phyloP scores from a whole-genome alignment of 2,888 invertebrate species.

The Camptogramma bilineatum region DNA sequence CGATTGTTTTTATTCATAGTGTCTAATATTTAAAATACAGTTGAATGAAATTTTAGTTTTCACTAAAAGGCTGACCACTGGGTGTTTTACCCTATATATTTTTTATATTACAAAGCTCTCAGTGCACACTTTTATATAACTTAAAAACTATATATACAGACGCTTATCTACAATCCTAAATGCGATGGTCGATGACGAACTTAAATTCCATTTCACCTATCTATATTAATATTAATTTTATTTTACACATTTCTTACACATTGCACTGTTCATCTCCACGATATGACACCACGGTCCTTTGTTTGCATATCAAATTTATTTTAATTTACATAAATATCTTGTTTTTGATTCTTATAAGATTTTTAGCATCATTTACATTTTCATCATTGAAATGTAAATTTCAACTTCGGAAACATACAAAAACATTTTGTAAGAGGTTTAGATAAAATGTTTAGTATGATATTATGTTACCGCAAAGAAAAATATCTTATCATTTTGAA shows the following conservation, averaged over 20 bases:
- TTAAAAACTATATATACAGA: conserved; percentile 79
- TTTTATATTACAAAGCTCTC: conserved; percentile 10
- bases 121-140: conserved; percentile 52
- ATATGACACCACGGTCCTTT: conserved; percentile 65
- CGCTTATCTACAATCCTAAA: conserved; percentile 71
- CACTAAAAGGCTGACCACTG: too few species aligned
- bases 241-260: conserved; percentile 79
- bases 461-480: neutral
- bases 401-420: too few species aligned
- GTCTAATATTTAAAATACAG: too few species aligned
- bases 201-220: conserved; percentile 81
- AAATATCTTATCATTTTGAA: conserved; percentile 3
- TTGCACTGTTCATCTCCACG: conserved; percentile 80
- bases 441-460: neutral
- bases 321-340: neutral
- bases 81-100: too few species aligned
- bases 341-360: neutral
- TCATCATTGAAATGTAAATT: neutral
- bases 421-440: neutral
- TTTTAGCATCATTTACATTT: neutral
- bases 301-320: conserved; percentile 16
- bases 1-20: too few species aligned
- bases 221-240: conserved; percentile 65
- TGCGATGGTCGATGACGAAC: conserved; percentile 78
- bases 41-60: too few species aligned